Evolutionary conservation across 2,888 invertebrate genomes (phyloP).

Genomic region (Cephonodes hylas): DNA sequence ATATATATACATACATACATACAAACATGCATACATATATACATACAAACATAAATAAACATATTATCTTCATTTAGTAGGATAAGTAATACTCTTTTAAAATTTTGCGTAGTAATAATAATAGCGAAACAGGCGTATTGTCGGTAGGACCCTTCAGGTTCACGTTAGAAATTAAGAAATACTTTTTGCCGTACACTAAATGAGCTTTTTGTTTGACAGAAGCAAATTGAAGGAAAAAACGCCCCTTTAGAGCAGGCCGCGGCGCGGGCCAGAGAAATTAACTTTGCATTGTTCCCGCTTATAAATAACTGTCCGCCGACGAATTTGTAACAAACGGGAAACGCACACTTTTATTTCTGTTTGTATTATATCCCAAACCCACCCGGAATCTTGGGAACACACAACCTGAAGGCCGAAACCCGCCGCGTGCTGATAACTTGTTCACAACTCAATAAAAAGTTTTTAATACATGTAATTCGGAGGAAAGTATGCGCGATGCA

Average conservation of each 20-base stretch:
- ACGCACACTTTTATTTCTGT: background rate
- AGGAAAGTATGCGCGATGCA: background rate
- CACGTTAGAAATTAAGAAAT: background rate
- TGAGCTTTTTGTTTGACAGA: constrained; percentile 8
- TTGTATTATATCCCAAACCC: background rate
- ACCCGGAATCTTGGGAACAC: background rate
- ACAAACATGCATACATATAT: too few species aligned
- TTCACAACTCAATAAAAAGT: background rate
- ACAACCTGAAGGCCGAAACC: background rate
- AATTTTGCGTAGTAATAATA: too few species aligned
- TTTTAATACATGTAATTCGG: background rate
- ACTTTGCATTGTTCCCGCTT: constrained; percentile 4
- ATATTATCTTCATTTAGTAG: too few species aligned
- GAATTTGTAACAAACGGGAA: constrained; percentile 1
- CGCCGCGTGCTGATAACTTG: background rate
- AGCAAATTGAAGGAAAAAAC: constrained; percentile 8
- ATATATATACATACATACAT: too few species aligned
- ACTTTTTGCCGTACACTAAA: background rate
- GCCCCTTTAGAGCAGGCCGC: background rate
- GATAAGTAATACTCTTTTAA: too few species aligned
- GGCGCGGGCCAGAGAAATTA: background rate
- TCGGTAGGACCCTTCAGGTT: too few species aligned
- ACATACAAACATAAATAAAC: too few species aligned
- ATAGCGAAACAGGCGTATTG: too few species aligned
- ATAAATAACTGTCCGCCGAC: constrained; percentile 6